phyloP scores from a whole-genome alignment of 2,113 vertebrate species.

The Hypanus sabinus region DNA sequence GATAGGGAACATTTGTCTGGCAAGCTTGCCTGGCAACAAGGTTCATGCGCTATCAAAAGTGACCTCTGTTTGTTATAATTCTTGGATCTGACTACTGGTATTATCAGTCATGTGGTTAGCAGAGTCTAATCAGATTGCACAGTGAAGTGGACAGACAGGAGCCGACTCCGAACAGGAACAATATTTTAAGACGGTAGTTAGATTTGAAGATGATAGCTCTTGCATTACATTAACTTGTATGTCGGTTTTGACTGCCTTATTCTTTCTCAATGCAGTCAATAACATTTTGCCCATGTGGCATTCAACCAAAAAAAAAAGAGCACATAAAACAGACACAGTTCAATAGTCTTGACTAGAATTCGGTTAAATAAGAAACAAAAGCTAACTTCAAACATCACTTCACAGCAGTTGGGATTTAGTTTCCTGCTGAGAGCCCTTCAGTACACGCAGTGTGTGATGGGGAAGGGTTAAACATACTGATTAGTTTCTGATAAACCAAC shows the following conservation, averaged over 20 bases:
- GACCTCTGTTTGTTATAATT: conserved; percentile 13
- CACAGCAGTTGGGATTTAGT: conserved; percentile 31
- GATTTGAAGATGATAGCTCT: neutral
- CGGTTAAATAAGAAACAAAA: neutral
- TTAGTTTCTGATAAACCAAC: neutral
- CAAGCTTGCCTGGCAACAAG: neutral
- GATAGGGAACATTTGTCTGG: neutral
- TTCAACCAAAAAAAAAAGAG: neutral
- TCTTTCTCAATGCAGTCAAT: neutral
- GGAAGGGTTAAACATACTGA: conserved; percentile 27
- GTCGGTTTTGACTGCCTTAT: neutral
- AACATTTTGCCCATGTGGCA: neutral
- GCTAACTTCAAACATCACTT: conserved; percentile 32
- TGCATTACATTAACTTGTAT: neutral
- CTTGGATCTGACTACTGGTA: conserved; percentile 3
- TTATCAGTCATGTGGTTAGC: neutral
- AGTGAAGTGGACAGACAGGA: neutral
- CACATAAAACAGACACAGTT: conserved; percentile 23
- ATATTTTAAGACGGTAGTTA: neutral
- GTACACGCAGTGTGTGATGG: neutral
- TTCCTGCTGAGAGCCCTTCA: conserved; percentile 9
- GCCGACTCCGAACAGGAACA: neutral
- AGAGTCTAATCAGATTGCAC: neutral
- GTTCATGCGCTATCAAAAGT: neutral
- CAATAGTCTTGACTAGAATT: conserved; percentile 31